Evolutionary conservation across 1,140 invertebrate species (phyloP).

Genomic region (Anastatus disparis): DNA sequence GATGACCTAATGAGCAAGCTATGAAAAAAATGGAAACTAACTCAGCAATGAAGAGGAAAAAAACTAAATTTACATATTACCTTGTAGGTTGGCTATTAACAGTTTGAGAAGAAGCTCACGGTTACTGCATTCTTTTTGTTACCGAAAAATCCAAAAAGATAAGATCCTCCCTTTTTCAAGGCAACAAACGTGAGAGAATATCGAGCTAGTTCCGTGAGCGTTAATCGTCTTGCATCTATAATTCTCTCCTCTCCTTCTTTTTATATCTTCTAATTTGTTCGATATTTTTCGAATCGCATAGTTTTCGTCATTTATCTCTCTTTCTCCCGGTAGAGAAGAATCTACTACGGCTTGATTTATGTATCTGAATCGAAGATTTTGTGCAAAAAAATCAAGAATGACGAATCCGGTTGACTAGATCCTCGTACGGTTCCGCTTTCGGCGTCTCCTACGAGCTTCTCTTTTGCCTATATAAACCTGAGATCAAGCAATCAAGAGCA

Average conservation of each 20-base stretch:
- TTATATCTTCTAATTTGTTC: background rate
- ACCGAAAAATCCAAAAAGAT: background rate
- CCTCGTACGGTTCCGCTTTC: background rate
- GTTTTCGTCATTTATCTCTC: slow-evolving; percentile 1
- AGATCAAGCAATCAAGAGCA: background rate
- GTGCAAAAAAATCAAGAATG: background rate
- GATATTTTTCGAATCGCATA: background rate
- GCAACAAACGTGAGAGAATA: background rate
- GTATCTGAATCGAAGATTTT: background rate
- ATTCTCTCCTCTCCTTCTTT: background rate
- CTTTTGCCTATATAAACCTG: slow-evolving; percentile 12
- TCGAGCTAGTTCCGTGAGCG: background rate
- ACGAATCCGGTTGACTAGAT: slow-evolving; percentile 7
- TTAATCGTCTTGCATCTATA: background rate
- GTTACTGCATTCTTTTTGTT: background rate
- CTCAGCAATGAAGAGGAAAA: background rate
- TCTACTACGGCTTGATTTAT: background rate
- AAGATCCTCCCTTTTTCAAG: background rate
- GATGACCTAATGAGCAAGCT: too few relatives aligned
- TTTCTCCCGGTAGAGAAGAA: background rate
- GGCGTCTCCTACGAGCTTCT: background rate
- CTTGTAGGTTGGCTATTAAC: background rate
- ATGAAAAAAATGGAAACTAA: background rate
- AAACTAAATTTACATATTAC: slow-evolving; percentile 12
- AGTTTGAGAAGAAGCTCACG: background rate